Conservation (phyloP, 2,888 invertebrate species). For the Mythimna impura region DNA sequence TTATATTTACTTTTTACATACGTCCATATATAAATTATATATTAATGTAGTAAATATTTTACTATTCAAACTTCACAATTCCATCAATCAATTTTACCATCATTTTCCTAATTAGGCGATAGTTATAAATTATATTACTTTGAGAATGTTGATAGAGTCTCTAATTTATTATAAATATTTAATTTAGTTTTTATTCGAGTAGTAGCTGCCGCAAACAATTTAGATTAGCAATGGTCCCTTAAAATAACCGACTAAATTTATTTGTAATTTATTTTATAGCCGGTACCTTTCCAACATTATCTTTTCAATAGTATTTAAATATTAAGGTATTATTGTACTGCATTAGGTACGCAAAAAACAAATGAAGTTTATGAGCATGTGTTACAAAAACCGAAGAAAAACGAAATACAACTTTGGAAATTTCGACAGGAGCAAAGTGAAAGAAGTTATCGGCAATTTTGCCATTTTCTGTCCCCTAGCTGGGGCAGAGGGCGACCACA, state of each 20-base stretch:
- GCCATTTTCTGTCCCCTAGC: too few species aligned
- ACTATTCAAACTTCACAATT: slow-evolving; percentile 19
- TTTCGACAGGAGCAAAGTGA: too few species aligned
- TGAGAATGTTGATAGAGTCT: slow-evolving; percentile 9
- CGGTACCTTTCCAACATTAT: neutral
- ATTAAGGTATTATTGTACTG: neutral
- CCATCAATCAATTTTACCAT: neutral
- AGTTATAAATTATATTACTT: slow-evolving; percentile 9
- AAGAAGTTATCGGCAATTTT: too few species aligned
- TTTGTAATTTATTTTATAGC: slow-evolving; percentile 19
- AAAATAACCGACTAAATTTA: slow-evolving; percentile 55
- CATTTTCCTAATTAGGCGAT: slow-evolving; percentile 24
- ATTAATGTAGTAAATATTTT: neutral
- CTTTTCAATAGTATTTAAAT: neutral
- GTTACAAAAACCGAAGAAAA: too few species aligned
- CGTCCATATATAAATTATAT: too few species aligned
- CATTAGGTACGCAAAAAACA: neutral
- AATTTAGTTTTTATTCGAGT: slow-evolving; percentile 14
- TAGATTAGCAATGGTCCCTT: slow-evolving; percentile 68
- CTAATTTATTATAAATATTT: slow-evolving; percentile 26
- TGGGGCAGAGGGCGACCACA: too few species aligned
- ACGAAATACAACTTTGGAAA: too few species aligned
- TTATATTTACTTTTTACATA: too few species aligned
- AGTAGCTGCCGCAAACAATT: slow-evolving; percentile 58
- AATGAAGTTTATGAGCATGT: too few species aligned